These are phyloP conservation scores for Sisor rabdophorus DNA, from an alignment of 2,113 vertebrate species.

Conservation along the genomic window DNA sequence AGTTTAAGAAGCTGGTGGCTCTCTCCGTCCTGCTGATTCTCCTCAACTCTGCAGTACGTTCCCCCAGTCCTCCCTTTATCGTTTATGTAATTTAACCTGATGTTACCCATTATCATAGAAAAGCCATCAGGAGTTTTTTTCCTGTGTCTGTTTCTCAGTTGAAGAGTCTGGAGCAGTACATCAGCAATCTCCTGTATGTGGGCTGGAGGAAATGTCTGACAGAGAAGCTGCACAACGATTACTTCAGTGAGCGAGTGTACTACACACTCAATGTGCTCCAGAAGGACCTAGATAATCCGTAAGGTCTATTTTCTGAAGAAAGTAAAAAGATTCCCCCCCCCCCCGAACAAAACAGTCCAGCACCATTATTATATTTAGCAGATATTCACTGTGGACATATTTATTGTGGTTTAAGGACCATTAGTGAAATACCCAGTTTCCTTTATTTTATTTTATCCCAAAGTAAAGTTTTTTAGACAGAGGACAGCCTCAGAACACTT, in stretches of 20 bases:
- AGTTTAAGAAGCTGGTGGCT: constrained; percentile 75
- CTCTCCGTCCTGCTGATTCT: constrained; percentile 78
- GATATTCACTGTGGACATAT: not conserved
- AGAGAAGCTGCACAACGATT: constrained; percentile 81
- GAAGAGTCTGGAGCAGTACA: constrained; percentile 91
- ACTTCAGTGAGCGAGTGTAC: constrained; percentile 87
- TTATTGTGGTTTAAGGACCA: too few species aligned
- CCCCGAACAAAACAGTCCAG: not conserved
- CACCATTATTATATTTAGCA: not conserved
- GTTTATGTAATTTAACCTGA: too few species aligned
- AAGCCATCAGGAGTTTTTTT: not conserved
- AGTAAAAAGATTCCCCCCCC: not conserved
- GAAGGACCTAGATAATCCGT: constrained; percentile 94
- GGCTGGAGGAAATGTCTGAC: constrained; percentile 90
- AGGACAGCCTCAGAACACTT: too few species aligned
- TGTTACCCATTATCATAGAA: not conserved
- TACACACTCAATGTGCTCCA: constrained; percentile 85
- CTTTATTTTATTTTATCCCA: not conserved
- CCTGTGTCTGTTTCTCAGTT: constrained; percentile 66
- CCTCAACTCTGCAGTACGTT: constrained; percentile 83
- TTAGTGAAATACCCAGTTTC: too few species aligned
- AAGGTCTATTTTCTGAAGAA: constrained; percentile 36
- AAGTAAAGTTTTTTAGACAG: too few species aligned
- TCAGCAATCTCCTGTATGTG: constrained; percentile 86
- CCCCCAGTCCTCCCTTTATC: not conserved